These are phyloP conservation scores for Subacronicta megacephala DNA, from an alignment of 2,888 invertebrate species.

Conservation along the genomic window DNA sequence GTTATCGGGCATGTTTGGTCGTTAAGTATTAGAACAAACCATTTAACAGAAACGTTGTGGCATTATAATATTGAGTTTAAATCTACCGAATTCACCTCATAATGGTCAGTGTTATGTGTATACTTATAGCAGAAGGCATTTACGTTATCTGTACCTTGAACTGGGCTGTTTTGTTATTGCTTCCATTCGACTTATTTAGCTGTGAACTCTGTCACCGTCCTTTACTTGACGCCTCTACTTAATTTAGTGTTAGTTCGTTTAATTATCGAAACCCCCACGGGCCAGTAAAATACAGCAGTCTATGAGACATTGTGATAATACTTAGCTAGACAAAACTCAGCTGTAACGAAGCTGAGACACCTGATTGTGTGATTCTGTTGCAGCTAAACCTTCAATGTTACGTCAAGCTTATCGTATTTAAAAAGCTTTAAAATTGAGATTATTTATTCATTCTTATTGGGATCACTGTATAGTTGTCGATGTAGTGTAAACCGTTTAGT, in stretches of 20 bases:
- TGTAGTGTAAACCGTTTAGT: conserved; percentile 66
- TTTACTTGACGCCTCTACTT: conserved; percentile 85
- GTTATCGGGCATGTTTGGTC: conserved; percentile 73
- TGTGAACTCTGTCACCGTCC: conserved; percentile 82
- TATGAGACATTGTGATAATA: conserved; percentile 88
- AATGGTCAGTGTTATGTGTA: conserved; percentile 81
- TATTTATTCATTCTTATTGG: conserved; percentile 83
- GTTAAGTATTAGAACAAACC: conserved; percentile 62
- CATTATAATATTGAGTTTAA: conserved; percentile 72
- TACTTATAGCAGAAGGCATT: conserved; percentile 81
- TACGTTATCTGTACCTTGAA: conserved; percentile 72
- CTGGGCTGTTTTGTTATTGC: conserved; percentile 78
- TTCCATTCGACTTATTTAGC: conserved; percentile 69
- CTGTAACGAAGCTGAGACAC: conserved; percentile 54
- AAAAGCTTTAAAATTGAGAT: conserved; percentile 88
- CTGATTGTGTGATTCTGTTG: conserved; percentile 68
- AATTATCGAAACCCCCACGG: conserved; percentile 81
- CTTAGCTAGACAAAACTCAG: conserved; percentile 74
- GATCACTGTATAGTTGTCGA: conserved; percentile 68
- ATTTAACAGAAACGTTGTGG: conserved; percentile 71
- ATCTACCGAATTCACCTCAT: conserved; percentile 80
- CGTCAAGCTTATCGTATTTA: conserved; percentile 80
- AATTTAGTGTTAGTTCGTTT: conserved; percentile 86
- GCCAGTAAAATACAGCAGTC: conserved; percentile 86
- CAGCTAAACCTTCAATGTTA: conserved; percentile 67